Evolutionary conservation across 1,140 invertebrate genomes (phyloP).

Genomic region (Drosophila navojoa): DNA sequence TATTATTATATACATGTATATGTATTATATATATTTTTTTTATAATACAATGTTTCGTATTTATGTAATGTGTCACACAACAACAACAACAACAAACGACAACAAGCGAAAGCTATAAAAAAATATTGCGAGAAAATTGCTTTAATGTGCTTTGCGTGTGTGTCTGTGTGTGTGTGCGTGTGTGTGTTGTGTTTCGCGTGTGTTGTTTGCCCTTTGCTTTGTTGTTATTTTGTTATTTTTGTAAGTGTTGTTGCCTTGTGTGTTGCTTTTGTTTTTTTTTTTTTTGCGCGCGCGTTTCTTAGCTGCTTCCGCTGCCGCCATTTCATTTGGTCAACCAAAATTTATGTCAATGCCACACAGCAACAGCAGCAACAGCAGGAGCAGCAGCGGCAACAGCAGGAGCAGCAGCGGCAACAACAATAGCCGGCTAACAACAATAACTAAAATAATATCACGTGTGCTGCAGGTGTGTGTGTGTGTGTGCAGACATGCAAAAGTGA

Average conservation of each 20-base stretch:
- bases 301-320: conserved; percentile 38
- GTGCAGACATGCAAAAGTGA: conserved; percentile 40
- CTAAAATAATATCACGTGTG: conserved; percentile 33
- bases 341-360: conserved; percentile 75
- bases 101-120: conserved; percentile 24
- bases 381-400: conserved; percentile 51
- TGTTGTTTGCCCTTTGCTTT: conserved; percentile 44
- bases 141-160: conserved; percentile 77
- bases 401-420: conserved; percentile 54
- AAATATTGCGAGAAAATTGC: conserved; percentile 65
- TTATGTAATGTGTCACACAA: conserved; percentile 43
- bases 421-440: conserved; percentile 43
- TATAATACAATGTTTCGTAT: conserved; percentile 14
- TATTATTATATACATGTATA: not conserved
- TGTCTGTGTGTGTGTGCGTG: conserved; percentile 41
- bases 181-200: conserved; percentile 30
- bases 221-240: conserved; percentile 9
- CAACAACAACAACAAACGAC: conserved; percentile 13
- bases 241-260: conserved; percentile 1
- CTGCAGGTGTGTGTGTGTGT: conserved; percentile 9
- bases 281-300: conserved; percentile 33
- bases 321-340: conserved; percentile 60
- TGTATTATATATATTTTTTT: not conserved
- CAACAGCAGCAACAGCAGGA: conserved; percentile 54
- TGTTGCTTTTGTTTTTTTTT: conserved; percentile 25